A percentile compares a stretch with the other conserved stretches of the same genome.
Conservation (phyloP, 2,797 vertebrate genomes). For the Acanthis flammea region DNA sequence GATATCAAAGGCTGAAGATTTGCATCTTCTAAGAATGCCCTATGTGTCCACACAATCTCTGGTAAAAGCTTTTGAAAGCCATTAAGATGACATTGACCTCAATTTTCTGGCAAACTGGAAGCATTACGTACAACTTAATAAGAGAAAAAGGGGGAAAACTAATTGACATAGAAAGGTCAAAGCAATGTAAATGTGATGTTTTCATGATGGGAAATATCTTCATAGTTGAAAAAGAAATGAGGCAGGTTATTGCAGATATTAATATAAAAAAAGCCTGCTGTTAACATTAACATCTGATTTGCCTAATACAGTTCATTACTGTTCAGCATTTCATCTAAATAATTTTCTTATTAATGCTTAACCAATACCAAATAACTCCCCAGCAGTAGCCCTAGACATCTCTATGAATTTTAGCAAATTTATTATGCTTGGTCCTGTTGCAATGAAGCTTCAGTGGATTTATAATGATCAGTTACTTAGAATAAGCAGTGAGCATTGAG, state of each 20-base stretch:
- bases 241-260: not conserved
- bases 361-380: not conserved
- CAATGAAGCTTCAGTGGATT: not conserved
- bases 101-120: not conserved
- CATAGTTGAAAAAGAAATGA: not conserved
- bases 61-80: not conserved
- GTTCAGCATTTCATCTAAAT: not conserved
- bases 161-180: not conserved
- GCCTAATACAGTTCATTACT: constrained; percentile 2
- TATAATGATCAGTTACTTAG: not conserved
- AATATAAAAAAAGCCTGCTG: not conserved
- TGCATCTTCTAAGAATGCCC: not conserved
- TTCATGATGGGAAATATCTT: not conserved
- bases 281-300: constrained; percentile 43
- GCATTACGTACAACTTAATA: not conserved
- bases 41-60: not conserved
- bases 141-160: not conserved
- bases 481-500: not conserved
- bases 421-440: not conserved
- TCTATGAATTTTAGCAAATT: not conserved
- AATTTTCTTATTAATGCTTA: not conserved
- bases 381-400: not conserved
- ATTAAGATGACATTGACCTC: not conserved
- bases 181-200: not conserved
- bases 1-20: not conserved